Conservation (phyloP, 2,888 invertebrate species). For the Sarcophaga subvicina region DNA sequence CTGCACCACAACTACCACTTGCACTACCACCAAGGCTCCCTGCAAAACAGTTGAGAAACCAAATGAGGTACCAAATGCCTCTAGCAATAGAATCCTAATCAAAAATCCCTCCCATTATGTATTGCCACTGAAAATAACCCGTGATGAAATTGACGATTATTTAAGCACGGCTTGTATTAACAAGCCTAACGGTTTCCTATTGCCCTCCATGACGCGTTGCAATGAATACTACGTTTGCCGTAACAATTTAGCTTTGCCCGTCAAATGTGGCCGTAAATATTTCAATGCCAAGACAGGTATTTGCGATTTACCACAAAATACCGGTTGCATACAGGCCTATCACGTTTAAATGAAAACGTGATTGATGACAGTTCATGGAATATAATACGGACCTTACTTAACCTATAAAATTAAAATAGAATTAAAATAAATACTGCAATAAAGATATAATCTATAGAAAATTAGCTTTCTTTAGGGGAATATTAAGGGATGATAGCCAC, state of each 20-base stretch:
- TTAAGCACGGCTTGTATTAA: constrained; percentile 72
- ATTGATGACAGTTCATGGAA: not conserved
- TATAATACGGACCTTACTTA: not conserved
- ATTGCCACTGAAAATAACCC: constrained; percentile 21
- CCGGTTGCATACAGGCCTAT: constrained; percentile 69
- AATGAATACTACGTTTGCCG: constrained; percentile 78
- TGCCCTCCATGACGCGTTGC: constrained; percentile 77
- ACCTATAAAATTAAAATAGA: constrained; percentile 36
- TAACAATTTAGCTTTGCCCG: constrained; percentile 74
- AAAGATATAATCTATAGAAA: no score
- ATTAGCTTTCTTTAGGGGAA: no score
- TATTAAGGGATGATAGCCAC: no score
- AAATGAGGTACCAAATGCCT: not conserved
- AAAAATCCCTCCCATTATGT: constrained; percentile 15
- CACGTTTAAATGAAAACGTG: not conserved
- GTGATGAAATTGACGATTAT: constrained; percentile 70
- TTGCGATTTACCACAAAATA: constrained; percentile 77
- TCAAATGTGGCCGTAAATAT: constrained; percentile 75
- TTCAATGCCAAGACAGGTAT: constrained; percentile 76
- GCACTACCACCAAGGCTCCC: not conserved
- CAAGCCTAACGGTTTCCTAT: constrained; percentile 77
- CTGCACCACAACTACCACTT: not conserved
- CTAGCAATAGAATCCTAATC: not conserved
- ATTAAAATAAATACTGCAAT: no score
- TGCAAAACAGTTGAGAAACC: not conserved